phyloP scores from a whole-genome alignment of 2,797 vertebrate species.

The Caiman crocodilus region DNA sequence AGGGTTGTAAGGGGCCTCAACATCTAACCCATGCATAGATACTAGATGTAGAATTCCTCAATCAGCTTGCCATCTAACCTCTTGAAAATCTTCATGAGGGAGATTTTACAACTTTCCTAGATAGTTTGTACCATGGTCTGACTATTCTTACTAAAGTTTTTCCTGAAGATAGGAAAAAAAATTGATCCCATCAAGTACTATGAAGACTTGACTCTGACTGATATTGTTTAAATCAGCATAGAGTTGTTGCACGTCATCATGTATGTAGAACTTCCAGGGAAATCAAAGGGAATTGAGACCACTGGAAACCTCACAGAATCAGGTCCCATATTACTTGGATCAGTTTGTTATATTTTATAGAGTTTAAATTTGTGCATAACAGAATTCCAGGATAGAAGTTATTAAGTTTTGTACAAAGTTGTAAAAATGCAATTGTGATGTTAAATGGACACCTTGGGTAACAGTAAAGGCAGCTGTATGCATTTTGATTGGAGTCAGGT shows the following conservation, averaged over 20 bases:
- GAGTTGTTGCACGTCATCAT: no score
- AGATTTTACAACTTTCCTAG: no score
- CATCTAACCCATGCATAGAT: no score
- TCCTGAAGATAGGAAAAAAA: not conserved
- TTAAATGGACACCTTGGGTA: constrained; percentile 11
- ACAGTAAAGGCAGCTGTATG: constrained; percentile 1
- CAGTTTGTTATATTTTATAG: constrained; percentile 59
- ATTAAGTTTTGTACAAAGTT: constrained; percentile 61
- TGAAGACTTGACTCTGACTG: not conserved
- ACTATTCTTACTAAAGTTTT: no score
- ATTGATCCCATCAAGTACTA: not conserved
- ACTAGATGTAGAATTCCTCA: no score
- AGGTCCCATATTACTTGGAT: constrained; percentile 19
- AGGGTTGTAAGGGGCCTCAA: no score
- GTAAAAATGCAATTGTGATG: constrained; percentile 36
- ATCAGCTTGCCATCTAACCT: no score
- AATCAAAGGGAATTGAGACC: not conserved
- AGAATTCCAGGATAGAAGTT: constrained; percentile 62
- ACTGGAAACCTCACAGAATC: not conserved
- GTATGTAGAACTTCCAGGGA: not conserved
- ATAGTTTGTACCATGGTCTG: no score
- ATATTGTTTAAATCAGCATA: not conserved
- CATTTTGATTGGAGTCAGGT: constrained; percentile 19
- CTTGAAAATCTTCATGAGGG: no score
- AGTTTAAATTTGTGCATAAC: constrained; percentile 46